Conservation (phyloP, 2,113 vertebrate species). For the Syrrhaptes paradoxus region DNA sequence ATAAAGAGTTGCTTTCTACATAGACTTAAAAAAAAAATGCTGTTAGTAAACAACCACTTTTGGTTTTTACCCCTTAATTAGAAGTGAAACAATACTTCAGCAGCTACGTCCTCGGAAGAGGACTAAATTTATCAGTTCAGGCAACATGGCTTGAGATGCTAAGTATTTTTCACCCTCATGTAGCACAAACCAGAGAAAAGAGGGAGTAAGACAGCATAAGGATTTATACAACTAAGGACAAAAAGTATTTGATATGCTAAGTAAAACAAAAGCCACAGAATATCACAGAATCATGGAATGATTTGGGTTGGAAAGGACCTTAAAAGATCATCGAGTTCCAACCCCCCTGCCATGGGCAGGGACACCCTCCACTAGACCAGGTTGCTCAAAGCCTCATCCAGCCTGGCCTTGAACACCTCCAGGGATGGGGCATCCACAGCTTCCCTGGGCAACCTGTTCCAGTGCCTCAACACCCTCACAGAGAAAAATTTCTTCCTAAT, state of each 20-base stretch:
- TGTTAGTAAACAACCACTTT: background rate
- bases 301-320: too few species aligned
- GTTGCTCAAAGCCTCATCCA: too few species aligned
- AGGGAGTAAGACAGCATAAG: background rate
- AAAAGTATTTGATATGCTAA: background rate
- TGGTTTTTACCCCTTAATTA: background rate
- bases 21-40: background rate
- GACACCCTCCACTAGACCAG: too few species aligned
- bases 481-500: too few species aligned
- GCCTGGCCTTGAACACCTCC: too few species aligned
- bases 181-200: rapidly evolving
- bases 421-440: too few species aligned
- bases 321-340: too few species aligned
- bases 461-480: too few species aligned
- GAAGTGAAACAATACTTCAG: background rate
- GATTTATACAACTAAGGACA: background rate
- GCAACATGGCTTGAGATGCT: background rate
- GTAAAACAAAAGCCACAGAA: background rate
- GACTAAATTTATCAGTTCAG: background rate
- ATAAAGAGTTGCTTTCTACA: background rate
- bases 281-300: background rate
- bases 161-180: background rate
- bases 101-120: background rate
- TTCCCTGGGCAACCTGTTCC: too few species aligned
- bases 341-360: too few species aligned